Conservation (phyloP, 2,797 vertebrate species). For the Schizopygopsis malacanthus region DNA sequence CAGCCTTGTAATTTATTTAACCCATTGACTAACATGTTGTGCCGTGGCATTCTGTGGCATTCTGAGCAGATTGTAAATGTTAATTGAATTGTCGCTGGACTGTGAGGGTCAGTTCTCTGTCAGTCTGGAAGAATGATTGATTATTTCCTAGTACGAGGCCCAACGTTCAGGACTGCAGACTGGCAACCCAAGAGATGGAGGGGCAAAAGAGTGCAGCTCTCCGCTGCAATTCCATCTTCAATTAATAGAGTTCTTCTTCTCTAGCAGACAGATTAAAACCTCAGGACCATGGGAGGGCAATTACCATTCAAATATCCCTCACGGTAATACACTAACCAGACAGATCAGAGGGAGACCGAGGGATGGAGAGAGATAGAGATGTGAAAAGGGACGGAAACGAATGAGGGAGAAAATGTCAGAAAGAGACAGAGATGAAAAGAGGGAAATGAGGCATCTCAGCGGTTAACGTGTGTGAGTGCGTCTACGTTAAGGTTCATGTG, state of each 20-base stretch:
- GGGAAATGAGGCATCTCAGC: slow-evolving; percentile 6
- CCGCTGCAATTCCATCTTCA: slow-evolving; percentile 25
- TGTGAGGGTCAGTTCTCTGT: slow-evolving; percentile 31
- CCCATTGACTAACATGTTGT: slow-evolving; percentile 20
- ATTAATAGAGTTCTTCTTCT: slow-evolving; percentile 41
- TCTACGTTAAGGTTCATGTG: slow-evolving; percentile 12
- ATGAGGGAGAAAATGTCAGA: slow-evolving; percentile 24
- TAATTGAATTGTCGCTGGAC: slow-evolving; percentile 42
- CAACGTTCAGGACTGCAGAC: slow-evolving; percentile 3
- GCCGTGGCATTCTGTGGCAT: slow-evolving; percentile 33
- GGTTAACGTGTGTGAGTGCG: neutral
- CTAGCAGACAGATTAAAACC: slow-evolving; percentile 48
- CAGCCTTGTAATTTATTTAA: slow-evolving; percentile 27
- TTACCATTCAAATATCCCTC: slow-evolving; percentile 49
- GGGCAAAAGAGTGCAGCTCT: slow-evolving; percentile 28
- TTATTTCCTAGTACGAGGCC: slow-evolving; percentile 6
- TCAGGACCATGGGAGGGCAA: slow-evolving; percentile 32
- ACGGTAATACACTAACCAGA: slow-evolving; percentile 65
- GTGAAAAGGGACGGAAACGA: slow-evolving; percentile 7
- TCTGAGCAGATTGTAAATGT: slow-evolving; percentile 48
- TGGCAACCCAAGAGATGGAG: slow-evolving; percentile 10
- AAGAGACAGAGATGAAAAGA: slow-evolving; percentile 16
- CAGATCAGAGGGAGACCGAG: slow-evolving; percentile 57
- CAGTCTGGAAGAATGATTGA: slow-evolving; percentile 47
- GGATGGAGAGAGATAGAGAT: slow-evolving; percentile 25